phyloP scores from a whole-genome alignment of 2,888 invertebrate species.

The Ethmia dodecea region DNA sequence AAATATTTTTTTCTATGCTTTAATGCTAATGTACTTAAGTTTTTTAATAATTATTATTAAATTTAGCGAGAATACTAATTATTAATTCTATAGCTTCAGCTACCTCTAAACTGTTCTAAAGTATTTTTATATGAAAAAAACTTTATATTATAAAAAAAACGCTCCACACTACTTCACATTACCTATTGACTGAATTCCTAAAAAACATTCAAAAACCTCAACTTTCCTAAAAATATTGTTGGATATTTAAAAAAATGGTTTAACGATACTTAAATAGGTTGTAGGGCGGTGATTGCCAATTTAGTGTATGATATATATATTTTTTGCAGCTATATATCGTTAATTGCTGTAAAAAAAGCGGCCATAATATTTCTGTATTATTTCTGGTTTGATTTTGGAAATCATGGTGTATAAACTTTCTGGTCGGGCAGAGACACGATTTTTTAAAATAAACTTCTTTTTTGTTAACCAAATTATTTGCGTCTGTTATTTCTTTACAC shows the following conservation, averaged over 20 bases:
- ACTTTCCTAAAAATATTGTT: slow-evolving; percentile 52
- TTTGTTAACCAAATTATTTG: not conserved
- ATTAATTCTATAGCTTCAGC: slow-evolving; percentile 41
- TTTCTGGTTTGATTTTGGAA: slow-evolving; percentile 41
- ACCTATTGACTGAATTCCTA: slow-evolving; percentile 41
- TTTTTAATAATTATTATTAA: slow-evolving; percentile 29
- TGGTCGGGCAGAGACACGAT: not conserved
- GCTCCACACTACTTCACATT: slow-evolving; percentile 29
- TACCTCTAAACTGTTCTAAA: slow-evolving; percentile 71
- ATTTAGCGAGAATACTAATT: slow-evolving; percentile 29
- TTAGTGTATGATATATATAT: slow-evolving; percentile 34
- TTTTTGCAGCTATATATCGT: slow-evolving; percentile 60
- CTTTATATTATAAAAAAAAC: slow-evolving; percentile 39
- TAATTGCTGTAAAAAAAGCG: slow-evolving; percentile 48
- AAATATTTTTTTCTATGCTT: slow-evolving; percentile 1
- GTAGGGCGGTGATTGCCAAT: slow-evolving; percentile 12
- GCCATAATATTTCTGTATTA: slow-evolving; percentile 56
- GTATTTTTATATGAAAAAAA: slow-evolving; percentile 65
- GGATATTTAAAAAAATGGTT: slow-evolving; percentile 36
- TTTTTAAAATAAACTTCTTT: not conserved
- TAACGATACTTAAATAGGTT: slow-evolving; percentile 35
- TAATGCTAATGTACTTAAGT: slow-evolving; percentile 51
- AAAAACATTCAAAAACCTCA: slow-evolving; percentile 38
- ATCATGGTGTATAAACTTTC: slow-evolving; percentile 29
- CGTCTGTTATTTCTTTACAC: too few relatives aligned